Evolutionary conservation across 2,797 vertebrate species (phyloP), one percentile per base, ranked within the genome.

Genomic region (Enteromius paludinosus): DNA sequence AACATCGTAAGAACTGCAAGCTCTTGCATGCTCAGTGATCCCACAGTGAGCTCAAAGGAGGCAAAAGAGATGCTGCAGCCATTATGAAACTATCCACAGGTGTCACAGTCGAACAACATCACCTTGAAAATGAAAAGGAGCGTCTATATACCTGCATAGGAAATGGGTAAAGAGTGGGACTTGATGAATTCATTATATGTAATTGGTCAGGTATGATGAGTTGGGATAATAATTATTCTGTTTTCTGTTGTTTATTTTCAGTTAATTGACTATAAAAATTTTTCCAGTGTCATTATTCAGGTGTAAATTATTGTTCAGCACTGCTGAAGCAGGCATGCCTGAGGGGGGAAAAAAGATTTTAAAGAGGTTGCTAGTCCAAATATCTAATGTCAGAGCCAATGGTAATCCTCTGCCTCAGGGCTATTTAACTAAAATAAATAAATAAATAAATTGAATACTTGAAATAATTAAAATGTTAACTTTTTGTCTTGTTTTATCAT

Each of bases 181-280:
- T 35, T 33, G 8, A 72, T 72, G 5, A 18, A 20, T 52, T 8
- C 20, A 72, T 72, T 7, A n/a, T 72, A 10, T 72, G 6, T 33
- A 52, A 52, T 4, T 33, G 43, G 69, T 71, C 43, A 47, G 18
- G n/a, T 45, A 70, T 70, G 41, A 47, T 18, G 4, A 30, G 3
- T n/a, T 30, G 11, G 17, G 52, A 72, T 33, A 71, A 71, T 71
- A 33, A 72, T 71, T 20, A 3, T n/a, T 20, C 20, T 33, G 30
- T 72, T 52, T 52, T 54, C 18, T 52, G 30, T 54, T 72, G 70
- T 72, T 18, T 72, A 35, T 35, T 72, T 72, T 72, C 47, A 72
- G 47, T 33, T 72, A 5, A 33, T n/a, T 72, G 69, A 72, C 45
- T 33, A 72, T 52, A 7, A 14, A 52, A 52, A 20, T 14, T 12